Evolutionary conservation across 2,113 vertebrate genomes (phyloP).

Genomic region (Zosterops hypoxanthus): DNA sequence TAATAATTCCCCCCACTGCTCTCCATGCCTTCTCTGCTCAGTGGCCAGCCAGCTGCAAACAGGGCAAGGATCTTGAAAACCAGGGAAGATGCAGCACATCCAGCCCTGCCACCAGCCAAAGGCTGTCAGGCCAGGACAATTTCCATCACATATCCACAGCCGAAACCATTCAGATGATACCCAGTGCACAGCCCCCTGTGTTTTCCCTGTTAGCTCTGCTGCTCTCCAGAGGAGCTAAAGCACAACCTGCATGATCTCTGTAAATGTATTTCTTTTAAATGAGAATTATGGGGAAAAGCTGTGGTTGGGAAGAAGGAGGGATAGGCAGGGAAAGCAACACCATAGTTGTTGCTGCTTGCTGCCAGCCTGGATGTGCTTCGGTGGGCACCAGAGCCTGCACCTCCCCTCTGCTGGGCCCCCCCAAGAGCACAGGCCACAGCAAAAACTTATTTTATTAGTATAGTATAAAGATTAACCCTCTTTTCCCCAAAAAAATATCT

Average conservation of each 20-base stretch:
- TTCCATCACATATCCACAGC: not conserved
- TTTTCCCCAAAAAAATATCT: not conserved
- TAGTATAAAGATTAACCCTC: not conserved
- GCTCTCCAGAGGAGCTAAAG: not conserved
- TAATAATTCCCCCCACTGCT: not conserved
- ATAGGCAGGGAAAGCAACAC: not conserved
- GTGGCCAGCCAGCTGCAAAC: not conserved
- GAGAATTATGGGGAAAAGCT: not conserved
- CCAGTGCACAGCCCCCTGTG: not conserved
- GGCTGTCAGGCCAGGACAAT: not conserved
- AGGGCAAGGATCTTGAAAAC: too few relatives aligned
- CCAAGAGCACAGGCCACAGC: not conserved
- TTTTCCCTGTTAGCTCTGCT: not conserved
- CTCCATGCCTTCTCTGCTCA: not conserved
- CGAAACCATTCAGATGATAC: accelerated
- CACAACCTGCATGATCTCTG: not conserved
- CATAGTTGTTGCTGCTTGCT: not conserved
- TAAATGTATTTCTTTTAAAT: not conserved
- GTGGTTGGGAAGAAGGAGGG: not conserved
- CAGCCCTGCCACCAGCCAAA: not conserved
- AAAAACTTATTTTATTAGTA: not conserved
- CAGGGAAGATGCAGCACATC: not conserved
- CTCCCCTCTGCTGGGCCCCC: not conserved
- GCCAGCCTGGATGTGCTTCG: not conserved
- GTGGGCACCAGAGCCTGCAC: not conserved